Evolutionary conservation across 1,140 invertebrate genomes (phyloP).

Genomic region (Brevipalpus yothersi): DNA sequence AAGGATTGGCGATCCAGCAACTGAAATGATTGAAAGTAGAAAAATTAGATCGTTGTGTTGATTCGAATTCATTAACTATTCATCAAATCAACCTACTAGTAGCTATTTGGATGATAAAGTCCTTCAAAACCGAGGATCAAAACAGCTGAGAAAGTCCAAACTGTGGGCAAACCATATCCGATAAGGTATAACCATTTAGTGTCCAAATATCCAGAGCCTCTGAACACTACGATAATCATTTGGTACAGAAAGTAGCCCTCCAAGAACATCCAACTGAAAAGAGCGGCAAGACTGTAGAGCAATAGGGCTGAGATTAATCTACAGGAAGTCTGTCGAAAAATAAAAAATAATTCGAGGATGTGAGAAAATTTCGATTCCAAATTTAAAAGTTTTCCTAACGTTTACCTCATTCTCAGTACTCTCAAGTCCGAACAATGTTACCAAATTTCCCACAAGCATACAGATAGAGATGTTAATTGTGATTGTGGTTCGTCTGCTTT

Average conservation of each 20-base stretch:
- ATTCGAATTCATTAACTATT: too few relatives aligned
- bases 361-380: not conserved
- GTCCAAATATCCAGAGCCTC: not conserved
- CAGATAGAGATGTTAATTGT: constrained; percentile 9
- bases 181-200: not conserved
- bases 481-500: constrained; percentile 8
- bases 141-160: not conserved
- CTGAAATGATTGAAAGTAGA: not conserved
- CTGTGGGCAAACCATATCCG: not conserved
- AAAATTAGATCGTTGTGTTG: too few relatives aligned
- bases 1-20: constrained; percentile 8
- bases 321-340: constrained; percentile 14
- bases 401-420: not conserved
- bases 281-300: constrained; percentile 21
- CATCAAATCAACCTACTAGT: too few relatives aligned
- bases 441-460: constrained; percentile 7
- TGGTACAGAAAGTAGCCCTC: constrained; percentile 24
- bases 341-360: not conserved
- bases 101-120: not conserved
- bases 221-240: constrained; percentile 22
- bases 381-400: constrained; percentile 3
- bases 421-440: constrained; percentile 6
- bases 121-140: not conserved
- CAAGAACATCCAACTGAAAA: constrained; percentile 25
- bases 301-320: constrained; percentile 20